Conservation (phyloP, 2,888 invertebrate species). For the Oasisia sp. region DNA sequence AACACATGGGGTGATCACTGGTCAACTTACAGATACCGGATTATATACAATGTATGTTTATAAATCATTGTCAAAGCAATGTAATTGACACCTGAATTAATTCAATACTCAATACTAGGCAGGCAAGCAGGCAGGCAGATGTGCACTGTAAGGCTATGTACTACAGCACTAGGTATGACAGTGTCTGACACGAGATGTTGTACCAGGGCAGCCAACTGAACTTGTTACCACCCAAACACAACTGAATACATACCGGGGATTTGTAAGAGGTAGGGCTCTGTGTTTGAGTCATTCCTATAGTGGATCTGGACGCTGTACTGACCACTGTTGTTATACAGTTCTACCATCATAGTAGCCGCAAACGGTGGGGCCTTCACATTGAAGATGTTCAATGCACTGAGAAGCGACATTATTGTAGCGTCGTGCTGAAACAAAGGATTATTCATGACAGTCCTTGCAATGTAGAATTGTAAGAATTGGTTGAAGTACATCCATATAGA, state of each 20-base stretch:
- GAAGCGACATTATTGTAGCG: neutral
- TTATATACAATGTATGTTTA: too few species aligned
- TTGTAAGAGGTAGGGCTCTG: neutral
- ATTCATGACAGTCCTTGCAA: neutral
- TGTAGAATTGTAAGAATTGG: neutral
- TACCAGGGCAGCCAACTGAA: neutral
- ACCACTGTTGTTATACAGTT: neutral
- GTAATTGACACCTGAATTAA: too few species aligned
- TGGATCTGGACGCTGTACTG: neutral
- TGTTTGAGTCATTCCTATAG: neutral
- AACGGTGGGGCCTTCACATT: neutral
- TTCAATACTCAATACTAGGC: too few species aligned
- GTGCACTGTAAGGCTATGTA: too few species aligned
- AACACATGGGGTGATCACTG: too few species aligned
- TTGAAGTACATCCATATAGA: neutral
- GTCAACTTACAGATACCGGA: too few species aligned
- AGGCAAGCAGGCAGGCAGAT: too few species aligned
- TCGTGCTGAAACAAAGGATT: neutral
- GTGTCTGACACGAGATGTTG: too few species aligned
- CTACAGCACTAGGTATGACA: too few species aligned
- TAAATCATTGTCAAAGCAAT: too few species aligned
- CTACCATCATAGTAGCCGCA: neutral
- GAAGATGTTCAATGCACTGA: neutral
- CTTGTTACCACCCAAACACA: neutral
- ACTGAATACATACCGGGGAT: neutral